A percentile compares a stretch with the other conserved stretches of the same genome.
Evolutionary conservation across 1,140 invertebrate genomes (phyloP).

Genomic region (Nasonia longicornis): DNA sequence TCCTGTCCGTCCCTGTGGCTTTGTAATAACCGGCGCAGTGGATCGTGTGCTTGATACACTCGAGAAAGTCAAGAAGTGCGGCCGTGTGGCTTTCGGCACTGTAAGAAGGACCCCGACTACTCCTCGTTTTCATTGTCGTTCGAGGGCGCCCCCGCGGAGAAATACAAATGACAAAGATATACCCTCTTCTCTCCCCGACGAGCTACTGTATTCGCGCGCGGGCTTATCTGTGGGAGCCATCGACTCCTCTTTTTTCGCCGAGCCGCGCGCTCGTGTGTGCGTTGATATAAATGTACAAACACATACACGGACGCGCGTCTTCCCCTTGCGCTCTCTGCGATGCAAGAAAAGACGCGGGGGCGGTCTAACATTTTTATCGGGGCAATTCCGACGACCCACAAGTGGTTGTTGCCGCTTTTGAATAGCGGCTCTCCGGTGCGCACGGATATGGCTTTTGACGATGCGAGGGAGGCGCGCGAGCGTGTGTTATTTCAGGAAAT

Average conservation of each 20-base stretch:
- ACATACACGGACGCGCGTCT: background rate
- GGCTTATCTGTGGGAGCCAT: slow-evolving; percentile 55
- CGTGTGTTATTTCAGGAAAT: slow-evolving; percentile 17
- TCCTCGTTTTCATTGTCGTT: slow-evolving; percentile 57
- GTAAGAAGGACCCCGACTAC: background rate
- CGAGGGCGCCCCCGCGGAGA: slow-evolving; percentile 59
- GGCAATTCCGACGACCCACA: slow-evolving; percentile 63
- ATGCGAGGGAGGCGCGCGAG: slow-evolving; percentile 3
- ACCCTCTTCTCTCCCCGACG: slow-evolving; percentile 41
- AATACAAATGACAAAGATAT: slow-evolving; percentile 66
- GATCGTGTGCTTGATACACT: too few species aligned
- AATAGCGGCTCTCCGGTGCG: slow-evolving; percentile 44
- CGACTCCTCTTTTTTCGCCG: slow-evolving; percentile 45
- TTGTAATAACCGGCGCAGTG: background rate
- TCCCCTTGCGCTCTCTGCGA: slow-evolving; percentile 33
- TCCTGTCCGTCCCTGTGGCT: background rate
- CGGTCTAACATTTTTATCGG: slow-evolving; percentile 66
- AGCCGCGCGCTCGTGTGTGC: background rate
- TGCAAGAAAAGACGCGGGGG: slow-evolving; percentile 45
- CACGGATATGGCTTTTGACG: background rate
- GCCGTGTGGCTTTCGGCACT: background rate
- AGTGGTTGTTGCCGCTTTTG: slow-evolving; percentile 58
- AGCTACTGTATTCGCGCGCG: slow-evolving; percentile 59
- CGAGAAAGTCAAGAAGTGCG: slow-evolving; percentile 2
- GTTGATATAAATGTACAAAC: slow-evolving; percentile 23